A percentile compares a stretch with the other conserved stretches of the same genome.
phyloP scores from a whole-genome alignment of 2,797 vertebrate genomes.

The Catamblyrhynchus diadema region DNA sequence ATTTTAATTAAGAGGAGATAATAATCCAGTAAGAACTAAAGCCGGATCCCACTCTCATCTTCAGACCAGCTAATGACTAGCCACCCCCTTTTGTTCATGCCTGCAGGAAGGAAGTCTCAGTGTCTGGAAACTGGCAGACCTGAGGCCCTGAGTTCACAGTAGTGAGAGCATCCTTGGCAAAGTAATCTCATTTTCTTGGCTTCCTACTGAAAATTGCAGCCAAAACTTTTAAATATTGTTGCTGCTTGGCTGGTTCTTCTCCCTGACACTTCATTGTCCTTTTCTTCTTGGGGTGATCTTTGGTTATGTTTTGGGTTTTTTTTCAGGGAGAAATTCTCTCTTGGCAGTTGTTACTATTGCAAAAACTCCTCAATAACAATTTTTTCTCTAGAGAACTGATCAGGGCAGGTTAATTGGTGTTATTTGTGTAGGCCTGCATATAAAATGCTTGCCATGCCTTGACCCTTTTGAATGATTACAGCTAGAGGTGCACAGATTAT shows the following conservation, averaged over 20 bases:
- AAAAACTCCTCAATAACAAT: not conserved
- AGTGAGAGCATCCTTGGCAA: not conserved
- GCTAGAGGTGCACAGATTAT: not conserved
- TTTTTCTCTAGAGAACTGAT: not conserved
- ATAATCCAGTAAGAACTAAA: not conserved
- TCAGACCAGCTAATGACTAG: not conserved
- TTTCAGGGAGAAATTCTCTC: not conserved
- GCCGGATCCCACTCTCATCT: not conserved
- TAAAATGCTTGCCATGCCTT: not conserved
- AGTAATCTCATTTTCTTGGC: not conserved
- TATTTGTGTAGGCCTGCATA: not conserved
- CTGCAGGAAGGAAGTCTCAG: not conserved
- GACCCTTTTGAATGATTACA: not conserved
- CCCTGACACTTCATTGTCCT: not conserved
- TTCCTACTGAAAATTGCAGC: not conserved
- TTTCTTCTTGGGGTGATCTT: not conserved
- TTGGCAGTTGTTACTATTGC: not conserved
- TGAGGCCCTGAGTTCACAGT: not conserved
- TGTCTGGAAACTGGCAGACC: not conserved
- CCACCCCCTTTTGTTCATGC: not conserved
- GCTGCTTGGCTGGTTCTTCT: not conserved
- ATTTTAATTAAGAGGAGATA: conserved; percentile 27
- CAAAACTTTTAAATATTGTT: not conserved
- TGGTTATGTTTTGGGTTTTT: too few relatives aligned
- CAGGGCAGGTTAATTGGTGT: not conserved